These are phyloP conservation scores for Gryon sp. DNA, from an alignment of 1,140 invertebrate genomes.

Conservation along the genomic window DNA sequence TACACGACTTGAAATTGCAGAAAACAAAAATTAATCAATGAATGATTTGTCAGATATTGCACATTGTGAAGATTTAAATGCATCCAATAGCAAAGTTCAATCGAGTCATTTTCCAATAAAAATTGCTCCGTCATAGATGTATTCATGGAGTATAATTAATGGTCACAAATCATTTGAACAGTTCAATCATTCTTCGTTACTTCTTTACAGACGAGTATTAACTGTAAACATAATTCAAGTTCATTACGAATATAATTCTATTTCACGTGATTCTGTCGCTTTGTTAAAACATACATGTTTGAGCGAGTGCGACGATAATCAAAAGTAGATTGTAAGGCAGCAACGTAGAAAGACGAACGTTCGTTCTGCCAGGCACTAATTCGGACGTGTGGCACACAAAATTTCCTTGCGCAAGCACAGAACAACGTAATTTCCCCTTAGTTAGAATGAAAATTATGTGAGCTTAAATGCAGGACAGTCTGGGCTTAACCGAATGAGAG, in stretches of 20 bases:
- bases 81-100: constrained; percentile 17
- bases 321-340: constrained; percentile 35
- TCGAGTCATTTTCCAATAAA: not conserved
- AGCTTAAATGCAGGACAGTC: constrained; percentile 63
- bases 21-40: constrained; percentile 18
- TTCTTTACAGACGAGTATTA: not conserved
- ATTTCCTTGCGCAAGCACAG: constrained; percentile 58
- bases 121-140: not conserved
- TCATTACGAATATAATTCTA: not conserved
- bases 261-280: not conserved
- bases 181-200: not conserved
- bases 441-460: constrained; percentile 65
- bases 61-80: not conserved
- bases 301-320: constrained; percentile 18
- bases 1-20: not conserved
- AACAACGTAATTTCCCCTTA: constrained; percentile 63
- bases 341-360: not conserved
- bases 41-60: constrained; percentile 2
- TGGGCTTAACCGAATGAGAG: constrained; percentile 64
- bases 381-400: constrained; percentile 33
- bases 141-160: constrained; percentile 26
- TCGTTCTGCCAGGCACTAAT: constrained; percentile 27
- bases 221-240: constrained; percentile 21
- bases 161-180: not conserved
- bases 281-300: constrained; percentile 22